Percentiles rank a stretch among this genome's conserved stretches.
phyloP scores from a whole-genome alignment of 2,113 vertebrate species.

The Leuciscus idus region DNA sequence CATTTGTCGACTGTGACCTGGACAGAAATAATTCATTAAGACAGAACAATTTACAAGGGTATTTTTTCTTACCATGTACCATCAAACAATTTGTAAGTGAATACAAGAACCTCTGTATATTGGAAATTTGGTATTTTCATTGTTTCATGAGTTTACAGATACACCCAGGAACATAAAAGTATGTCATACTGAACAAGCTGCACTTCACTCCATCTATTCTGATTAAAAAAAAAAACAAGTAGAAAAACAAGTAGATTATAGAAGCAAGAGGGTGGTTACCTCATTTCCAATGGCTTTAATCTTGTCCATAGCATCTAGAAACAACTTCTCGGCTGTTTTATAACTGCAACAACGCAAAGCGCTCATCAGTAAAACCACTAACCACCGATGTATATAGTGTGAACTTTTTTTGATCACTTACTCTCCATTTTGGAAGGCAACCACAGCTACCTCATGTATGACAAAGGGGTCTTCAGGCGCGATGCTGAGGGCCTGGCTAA shows the following conservation, averaged over 20 bases:
- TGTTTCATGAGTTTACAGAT: background rate
- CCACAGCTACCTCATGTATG: constrained; percentile 97
- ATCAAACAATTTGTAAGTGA: no score
- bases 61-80: background rate
- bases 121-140: background rate
- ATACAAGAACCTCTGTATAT: background rate
- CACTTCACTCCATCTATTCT: background rate
- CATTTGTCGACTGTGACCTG: constrained; percentile 99
- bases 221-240: background rate
- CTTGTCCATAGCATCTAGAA: constrained; percentile 97
- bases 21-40: background rate
- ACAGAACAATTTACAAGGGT: background rate
- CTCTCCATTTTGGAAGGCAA: constrained; percentile 99
- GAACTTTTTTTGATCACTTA: constrained; percentile 73
- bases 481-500: constrained; percentile 96
- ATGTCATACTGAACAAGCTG: background rate
- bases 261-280: constrained; percentile 71
- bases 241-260: background rate
- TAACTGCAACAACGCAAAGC: constrained; percentile 79
- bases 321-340: constrained; percentile 95
- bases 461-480: constrained; percentile 98
- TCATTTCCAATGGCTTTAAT: constrained; percentile 98
- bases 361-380: background rate
- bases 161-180: background rate
- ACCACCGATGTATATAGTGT: background rate